Base-by-base conservation (phyloP, 2,888 invertebrate genomes). In the Macrophya alboannulata region DNA sequence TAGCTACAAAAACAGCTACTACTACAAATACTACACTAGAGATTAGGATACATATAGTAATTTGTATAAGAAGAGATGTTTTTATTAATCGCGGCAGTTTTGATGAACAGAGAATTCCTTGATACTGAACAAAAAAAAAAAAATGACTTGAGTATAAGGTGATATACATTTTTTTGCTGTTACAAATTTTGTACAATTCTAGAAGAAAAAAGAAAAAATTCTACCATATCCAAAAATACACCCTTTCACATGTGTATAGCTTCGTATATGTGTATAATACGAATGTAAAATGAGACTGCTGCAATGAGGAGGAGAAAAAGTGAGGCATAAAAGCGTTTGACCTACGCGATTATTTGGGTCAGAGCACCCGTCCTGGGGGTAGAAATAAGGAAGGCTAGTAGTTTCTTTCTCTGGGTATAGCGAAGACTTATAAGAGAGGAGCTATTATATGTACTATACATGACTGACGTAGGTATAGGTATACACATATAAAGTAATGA, bases 271-370 rank as follows among this genome's bases (percentile, higher is more conserved):
- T 40, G 40, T 72, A n/a, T 37, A 10, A 37, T 21, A 72, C n/a
- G 21, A 45, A n/a, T 40, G 72, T 43, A 72, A 77, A 25, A 77
- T 21, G 77, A 43, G 25, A 25, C 77, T 12, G 31, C 77, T 12
- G 31, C 31, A 31, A 31, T 3, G 15, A 76, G 17, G 21, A 45
- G 74, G 10, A 51, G 37, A 5, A 77, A 77, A 77, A 51, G 31
- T 51, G 37, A 77, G 15, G 77, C 77, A 25, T 55, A 51, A 77
- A 31, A 55, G 37, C 55, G 12, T 77, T 77, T 55, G 55, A 77
- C 77, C 77, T 77, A 55, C 77, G 77, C 51, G 77, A 55, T 77
- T 77, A 77, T 77, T 77, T 77, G 77, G 77, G 77, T 77, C 77
- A 77, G 15, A 55, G 77, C 77, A 55, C 77, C 51, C 77, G 77